These are phyloP conservation scores for Scelioninae gen. 1 DNA, from an alignment of 2,888 invertebrate species.

Conservation along the genomic window DNA sequence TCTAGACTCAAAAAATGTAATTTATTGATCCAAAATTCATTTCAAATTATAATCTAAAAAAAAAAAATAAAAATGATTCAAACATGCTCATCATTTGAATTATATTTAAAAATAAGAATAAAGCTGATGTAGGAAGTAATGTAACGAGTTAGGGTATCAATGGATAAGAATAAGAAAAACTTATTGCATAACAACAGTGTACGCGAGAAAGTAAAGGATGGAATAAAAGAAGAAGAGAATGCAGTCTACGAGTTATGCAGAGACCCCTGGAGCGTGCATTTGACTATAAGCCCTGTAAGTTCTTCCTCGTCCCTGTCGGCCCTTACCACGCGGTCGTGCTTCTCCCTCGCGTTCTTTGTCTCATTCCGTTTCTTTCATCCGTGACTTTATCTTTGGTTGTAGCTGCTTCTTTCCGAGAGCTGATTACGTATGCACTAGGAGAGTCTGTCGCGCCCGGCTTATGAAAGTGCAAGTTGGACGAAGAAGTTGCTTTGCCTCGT, in stretches of 20 bases:
- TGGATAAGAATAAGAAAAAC: slow-evolving; percentile 45
- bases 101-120: too few relatives aligned
- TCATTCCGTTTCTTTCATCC: slow-evolving; percentile 67
- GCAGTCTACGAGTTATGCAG: slow-evolving; percentile 81
- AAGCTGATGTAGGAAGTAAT: slow-evolving; percentile 13
- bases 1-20: too few relatives aligned
- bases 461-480: slow-evolving; percentile 78
- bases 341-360: slow-evolving; percentile 67
- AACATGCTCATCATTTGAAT: too few relatives aligned
- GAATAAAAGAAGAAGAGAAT: slow-evolving; percentile 79
- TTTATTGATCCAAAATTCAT: too few relatives aligned
- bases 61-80: too few relatives aligned
- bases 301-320: slow-evolving; percentile 71
- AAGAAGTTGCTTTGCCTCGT: slow-evolving; percentile 70
- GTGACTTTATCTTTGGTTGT: slow-evolving; percentile 77
- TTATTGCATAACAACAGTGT: slow-evolving; percentile 41
- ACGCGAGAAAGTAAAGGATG: slow-evolving; percentile 74
- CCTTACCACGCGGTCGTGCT: slow-evolving; percentile 67
- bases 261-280: slow-evolving; percentile 80
- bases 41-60: too few relatives aligned
- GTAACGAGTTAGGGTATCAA: slow-evolving; percentile 42
- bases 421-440: slow-evolving; percentile 79
- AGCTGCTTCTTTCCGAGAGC: slow-evolving; percentile 77
- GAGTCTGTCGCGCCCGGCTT: slow-evolving; percentile 73
- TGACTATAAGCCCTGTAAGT: slow-evolving; percentile 77